Evolutionary conservation across 2,888 invertebrate genomes (phyloP).

Genomic region (Hyppa rectilinea): DNA sequence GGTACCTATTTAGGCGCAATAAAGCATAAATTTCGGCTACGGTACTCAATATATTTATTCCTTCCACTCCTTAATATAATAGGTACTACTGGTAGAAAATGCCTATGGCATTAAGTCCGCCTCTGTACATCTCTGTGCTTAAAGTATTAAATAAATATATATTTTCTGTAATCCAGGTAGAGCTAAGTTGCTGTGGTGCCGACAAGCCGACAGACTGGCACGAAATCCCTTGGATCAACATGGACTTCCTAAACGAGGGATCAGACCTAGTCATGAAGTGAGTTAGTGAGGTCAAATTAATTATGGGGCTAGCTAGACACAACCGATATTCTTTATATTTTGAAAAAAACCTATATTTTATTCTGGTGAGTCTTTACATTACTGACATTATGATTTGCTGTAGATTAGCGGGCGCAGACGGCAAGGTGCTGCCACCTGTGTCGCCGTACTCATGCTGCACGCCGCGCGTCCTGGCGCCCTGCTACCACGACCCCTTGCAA

Average conservation of each 20-base stretch:
- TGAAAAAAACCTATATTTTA: neutral
- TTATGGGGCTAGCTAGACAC: neutral
- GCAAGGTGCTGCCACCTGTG: conserved; percentile 87
- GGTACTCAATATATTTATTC: too few species aligned
- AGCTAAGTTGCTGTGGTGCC: conserved; percentile 91
- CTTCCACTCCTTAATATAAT: too few species aligned
- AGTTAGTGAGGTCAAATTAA: conserved; percentile 41
- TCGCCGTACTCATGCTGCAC: conserved; percentile 92
- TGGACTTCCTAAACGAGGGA: conserved; percentile 86
- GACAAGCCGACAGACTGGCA: conserved; percentile 91
- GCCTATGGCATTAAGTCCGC: too few species aligned
- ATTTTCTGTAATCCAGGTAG: conserved; percentile 72
- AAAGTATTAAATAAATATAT: too few species aligned
- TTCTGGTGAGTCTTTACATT: neutral
- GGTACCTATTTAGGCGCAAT: too few species aligned
- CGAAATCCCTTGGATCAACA: conserved; percentile 90
- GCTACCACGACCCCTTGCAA: conserved; percentile 92
- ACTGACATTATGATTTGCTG: neutral
- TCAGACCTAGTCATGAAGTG: conserved; percentile 83
- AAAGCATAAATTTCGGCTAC: too few species aligned
- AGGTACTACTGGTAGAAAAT: too few species aligned
- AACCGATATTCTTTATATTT: neutral
- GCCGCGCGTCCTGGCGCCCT: conserved; percentile 89
- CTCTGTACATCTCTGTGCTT: too few species aligned
- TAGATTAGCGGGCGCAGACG: conserved; percentile 86